Percentiles rank a stretch among this genome's conserved stretches.
Conservation (phyloP, 1,140 invertebrate genomes). For the Psix sp. region DNA sequence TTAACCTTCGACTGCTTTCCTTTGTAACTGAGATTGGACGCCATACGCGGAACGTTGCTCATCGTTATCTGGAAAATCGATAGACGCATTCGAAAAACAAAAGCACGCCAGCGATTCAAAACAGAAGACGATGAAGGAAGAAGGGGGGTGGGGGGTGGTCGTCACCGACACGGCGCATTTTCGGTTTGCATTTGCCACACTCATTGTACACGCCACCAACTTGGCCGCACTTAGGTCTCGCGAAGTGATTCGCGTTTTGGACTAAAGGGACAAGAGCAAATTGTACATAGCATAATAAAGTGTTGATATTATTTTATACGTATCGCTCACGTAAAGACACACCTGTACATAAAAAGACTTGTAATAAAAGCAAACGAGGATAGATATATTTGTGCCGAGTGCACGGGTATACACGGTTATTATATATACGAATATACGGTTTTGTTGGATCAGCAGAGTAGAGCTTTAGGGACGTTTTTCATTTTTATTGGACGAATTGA, state of each 20-base stretch:
- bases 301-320: conserved; percentile 60
- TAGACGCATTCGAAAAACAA: conserved; percentile 23
- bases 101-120: conserved; percentile 6
- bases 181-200: conserved; percentile 47
- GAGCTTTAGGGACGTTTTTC: conserved; percentile 45
- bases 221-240: no score
- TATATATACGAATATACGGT: conserved; percentile 51
- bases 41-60: conserved; percentile 64
- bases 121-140: no score
- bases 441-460: conserved; percentile 57
- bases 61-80: conserved; percentile 58
- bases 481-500: no score
- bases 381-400: background rate
- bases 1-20: conserved; percentile 74
- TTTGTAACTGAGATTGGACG: conserved; percentile 75
- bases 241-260: background rate
- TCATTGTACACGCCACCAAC: no score
- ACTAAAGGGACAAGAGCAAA: conserved; percentile 21
- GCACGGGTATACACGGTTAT: background rate
- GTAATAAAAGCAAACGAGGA: conserved; percentile 34
- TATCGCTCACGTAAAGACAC: conserved; percentile 41
- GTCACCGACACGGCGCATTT: no score
- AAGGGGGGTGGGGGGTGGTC: no score
- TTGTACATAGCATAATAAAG: conserved; percentile 53
- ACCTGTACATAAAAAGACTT: conserved; percentile 57